Evolutionary conservation across 1,140 invertebrate genomes (phyloP).

Genomic region (Drosophila eugracilis): DNA sequence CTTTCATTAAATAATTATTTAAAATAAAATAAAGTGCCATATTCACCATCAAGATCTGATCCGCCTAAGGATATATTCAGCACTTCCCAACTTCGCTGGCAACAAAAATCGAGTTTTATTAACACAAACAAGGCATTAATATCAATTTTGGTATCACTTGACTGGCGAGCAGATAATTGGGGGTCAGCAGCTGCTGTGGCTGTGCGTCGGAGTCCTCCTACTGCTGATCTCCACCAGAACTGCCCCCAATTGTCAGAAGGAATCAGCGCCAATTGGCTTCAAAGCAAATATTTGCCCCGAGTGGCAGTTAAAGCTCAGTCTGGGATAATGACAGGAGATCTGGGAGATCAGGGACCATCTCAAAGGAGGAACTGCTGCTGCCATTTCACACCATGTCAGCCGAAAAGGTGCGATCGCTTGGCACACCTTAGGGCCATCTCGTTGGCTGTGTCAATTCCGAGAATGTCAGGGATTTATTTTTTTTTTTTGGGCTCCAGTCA

Average conservation of each 20-base stretch:
- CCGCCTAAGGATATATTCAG: slow-evolving; percentile 7
- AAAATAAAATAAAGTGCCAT: slow-evolving; percentile 24
- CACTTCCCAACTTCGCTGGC: background rate
- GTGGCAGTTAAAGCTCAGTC: slow-evolving; percentile 62
- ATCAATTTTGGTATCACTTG: slow-evolving; percentile 69
- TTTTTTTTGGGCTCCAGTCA: background rate
- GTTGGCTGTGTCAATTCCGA: slow-evolving; percentile 73
- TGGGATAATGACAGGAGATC: slow-evolving; percentile 69
- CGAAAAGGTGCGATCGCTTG: slow-evolving; percentile 67
- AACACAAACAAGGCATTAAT: slow-evolving; percentile 80
- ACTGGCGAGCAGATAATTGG: slow-evolving; percentile 57
- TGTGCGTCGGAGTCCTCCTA: background rate
- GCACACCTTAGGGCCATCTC: slow-evolving; percentile 60
- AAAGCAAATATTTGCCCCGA: slow-evolving; percentile 82
- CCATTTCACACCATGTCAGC: slow-evolving; percentile 69
- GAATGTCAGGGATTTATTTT: slow-evolving; percentile 53
- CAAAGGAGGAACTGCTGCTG: slow-evolving; percentile 25
- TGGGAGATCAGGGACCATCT: slow-evolving; percentile 5
- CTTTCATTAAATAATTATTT: slow-evolving; percentile 32
- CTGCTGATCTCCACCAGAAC: too few relatives aligned
- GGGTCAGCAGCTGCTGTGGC: slow-evolving; percentile 58
- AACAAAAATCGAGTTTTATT: slow-evolving; percentile 58
- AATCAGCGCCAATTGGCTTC: slow-evolving; percentile 80
- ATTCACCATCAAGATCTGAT: slow-evolving; percentile 1
- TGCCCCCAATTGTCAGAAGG: slow-evolving; percentile 63